Evolutionary conservation across 2,113 vertebrate species (phyloP).

Genomic region (Megatriorchis doriae): DNA sequence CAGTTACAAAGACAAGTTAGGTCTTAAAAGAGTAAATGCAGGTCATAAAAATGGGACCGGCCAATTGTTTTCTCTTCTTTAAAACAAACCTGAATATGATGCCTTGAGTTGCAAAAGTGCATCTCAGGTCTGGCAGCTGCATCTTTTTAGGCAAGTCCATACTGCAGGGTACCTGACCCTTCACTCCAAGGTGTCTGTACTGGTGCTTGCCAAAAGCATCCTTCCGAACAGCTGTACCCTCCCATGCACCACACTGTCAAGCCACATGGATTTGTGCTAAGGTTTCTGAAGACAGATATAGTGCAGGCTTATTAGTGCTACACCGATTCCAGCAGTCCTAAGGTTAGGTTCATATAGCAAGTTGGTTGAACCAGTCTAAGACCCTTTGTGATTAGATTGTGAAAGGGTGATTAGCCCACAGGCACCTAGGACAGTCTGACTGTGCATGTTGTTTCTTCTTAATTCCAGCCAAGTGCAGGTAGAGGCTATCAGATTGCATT

Average conservation of each 20-base stretch:
- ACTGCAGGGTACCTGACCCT: neutral
- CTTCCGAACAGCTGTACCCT: neutral
- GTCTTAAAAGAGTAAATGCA: slow-evolving; percentile 14
- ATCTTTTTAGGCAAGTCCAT: neutral
- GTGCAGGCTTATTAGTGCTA: neutral
- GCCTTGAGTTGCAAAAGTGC: neutral
- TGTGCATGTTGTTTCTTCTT: neutral
- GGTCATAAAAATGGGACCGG: neutral
- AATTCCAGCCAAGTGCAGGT: neutral
- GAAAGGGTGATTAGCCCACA: neutral
- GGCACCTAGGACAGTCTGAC: neutral
- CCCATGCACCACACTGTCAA: neutral
- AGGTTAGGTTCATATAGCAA: neutral
- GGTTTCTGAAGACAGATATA: neutral
- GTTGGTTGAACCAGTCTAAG: neutral
- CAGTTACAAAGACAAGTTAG: neutral
- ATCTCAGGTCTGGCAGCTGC: neutral
- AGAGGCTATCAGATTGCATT: neutral
- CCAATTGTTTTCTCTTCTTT: neutral
- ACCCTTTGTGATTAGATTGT: neutral
- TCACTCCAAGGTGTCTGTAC: neutral
- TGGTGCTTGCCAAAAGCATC: neutral
- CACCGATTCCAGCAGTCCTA: neutral
- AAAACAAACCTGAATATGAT: neutral
- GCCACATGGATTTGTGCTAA: neutral